These are phyloP conservation scores for Xylota sylvarum DNA, from an alignment of 2,888 invertebrate species.

Conservation along the genomic window DNA sequence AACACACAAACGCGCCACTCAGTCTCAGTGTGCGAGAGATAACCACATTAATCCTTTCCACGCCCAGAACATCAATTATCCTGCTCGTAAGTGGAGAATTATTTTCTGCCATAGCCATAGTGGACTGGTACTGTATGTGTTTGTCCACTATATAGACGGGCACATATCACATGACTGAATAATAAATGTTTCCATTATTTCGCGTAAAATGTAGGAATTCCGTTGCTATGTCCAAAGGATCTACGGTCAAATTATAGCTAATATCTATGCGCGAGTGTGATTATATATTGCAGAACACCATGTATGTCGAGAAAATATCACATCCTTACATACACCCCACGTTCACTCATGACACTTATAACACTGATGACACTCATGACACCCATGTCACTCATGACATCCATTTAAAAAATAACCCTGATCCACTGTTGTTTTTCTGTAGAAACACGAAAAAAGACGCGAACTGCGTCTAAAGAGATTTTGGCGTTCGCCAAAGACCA, in stretches of 20 bases:
- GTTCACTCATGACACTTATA: neutral
- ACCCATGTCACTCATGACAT: neutral
- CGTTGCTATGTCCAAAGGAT: neutral
- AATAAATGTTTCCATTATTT: conserved; percentile 55
- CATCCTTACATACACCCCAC: too few relatives aligned
- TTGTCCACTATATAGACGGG: neutral
- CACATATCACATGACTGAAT: conserved; percentile 38
- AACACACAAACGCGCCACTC: conserved; percentile 4
- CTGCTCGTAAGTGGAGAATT: conserved; percentile 37
- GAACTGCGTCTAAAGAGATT: conserved; percentile 85
- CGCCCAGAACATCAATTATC: conserved; percentile 52
- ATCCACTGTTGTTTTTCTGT: conserved; percentile 47
- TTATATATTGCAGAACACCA: conserved; percentile 13
- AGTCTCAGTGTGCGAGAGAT: conserved; percentile 29
- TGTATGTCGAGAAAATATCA: too few relatives aligned
- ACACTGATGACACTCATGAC: neutral
- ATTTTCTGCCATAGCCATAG: conserved; percentile 25
- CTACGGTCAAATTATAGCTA: too few relatives aligned
- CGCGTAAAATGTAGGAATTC: neutral
- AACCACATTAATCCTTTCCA: conserved; percentile 57
- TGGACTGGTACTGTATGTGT: conserved; percentile 1
- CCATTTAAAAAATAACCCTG: neutral
- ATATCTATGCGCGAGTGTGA: too few relatives aligned
- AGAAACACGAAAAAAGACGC: conserved; percentile 86
- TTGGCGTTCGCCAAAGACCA: conserved; percentile 85